phyloP scores from a whole-genome alignment of 2,888 invertebrate species.

The Nebria brevicollis region DNA sequence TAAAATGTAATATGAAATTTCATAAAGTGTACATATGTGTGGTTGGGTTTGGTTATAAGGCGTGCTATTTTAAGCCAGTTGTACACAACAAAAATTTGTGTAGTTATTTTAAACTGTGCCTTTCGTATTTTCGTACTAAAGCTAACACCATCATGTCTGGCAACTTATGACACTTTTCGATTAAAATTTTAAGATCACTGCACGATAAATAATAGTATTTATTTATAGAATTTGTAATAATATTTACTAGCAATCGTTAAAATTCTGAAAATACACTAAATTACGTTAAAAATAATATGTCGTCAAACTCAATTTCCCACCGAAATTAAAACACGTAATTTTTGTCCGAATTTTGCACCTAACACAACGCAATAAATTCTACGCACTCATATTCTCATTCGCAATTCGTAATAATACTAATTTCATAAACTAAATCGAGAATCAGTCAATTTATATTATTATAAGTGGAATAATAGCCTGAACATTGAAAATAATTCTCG shows the following conservation, averaged over 20 bases:
- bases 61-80: conserved; percentile 32
- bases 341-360: too few relatives aligned
- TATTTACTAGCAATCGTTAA: conserved; percentile 9
- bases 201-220: neutral
- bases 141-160: conserved; percentile 23
- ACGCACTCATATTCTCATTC: too few relatives aligned
- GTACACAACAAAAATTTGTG: conserved; percentile 38
- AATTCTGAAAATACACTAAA: neutral
- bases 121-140: conserved; percentile 32
- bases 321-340: too few relatives aligned
- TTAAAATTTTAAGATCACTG: neutral
- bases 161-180: conserved; percentile 13
- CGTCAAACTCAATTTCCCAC: too few relatives aligned
- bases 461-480: too few relatives aligned
- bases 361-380: too few relatives aligned
- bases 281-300: neutral
- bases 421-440: too few relatives aligned
- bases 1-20: conserved; percentile 28
- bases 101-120: conserved; percentile 35
- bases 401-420: too few relatives aligned
- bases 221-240: neutral
- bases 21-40: conserved; percentile 38
- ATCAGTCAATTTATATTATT: too few relatives aligned
- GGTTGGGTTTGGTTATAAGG: conserved; percentile 4
- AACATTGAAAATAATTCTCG: too few relatives aligned